Base-by-base conservation (phyloP, 35 echinoderm and acorn worm genomes). In the Ophiothrix spiculata region DNA sequence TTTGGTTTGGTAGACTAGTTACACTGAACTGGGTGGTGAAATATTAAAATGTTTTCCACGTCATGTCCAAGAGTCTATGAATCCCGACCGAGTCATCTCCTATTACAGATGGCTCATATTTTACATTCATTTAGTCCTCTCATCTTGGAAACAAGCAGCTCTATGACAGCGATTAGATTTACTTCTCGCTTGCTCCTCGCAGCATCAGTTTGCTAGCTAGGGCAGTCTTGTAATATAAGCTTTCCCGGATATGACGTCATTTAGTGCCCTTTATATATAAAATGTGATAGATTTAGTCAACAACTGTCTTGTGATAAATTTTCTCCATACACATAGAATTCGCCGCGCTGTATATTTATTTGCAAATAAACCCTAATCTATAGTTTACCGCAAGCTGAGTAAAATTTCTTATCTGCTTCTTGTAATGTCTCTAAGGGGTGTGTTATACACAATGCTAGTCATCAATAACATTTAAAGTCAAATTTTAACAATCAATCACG, bases 51-150 rank as follows among this genome's bases (percentile, higher is more conserved):
- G 60, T 69, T 69, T 10, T 10, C 60, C 3, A 25, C 60, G 60
- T 69, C 60, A 12, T 2, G 60, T 69, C 17, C 29, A 69, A 69
- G 60, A 69, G 60, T 69, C 60, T 69, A 4, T 69, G 10, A 69
- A 12, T 12, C 60, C 60, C 60, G 29, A 69, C 60, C 17, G n/a
- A n/a, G n/a, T n/a, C n/a, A 69, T 69, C 60, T 69, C 60, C 60
- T 69, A 69, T 69, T 69, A 69, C 60, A 69, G 29, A 69, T 69
- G 60, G 60, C 60, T 69, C 60, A 69, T 69, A 69, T 25, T 69
- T 69, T 69, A 69, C 60, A 69, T 69, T 69, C 60, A 69, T 69
- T 2, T 28, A 69, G 8, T 10, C 60, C 60, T 15, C 60, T 69
- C 60, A 28, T n/a, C 60, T 69, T 69, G 25, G 60, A 12, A 69